A percentile compares a stretch with the other conserved stretches of the same genome.
phyloP scores from a whole-genome alignment of 2,797 vertebrate genomes.

The Margarornis squamiger region DNA sequence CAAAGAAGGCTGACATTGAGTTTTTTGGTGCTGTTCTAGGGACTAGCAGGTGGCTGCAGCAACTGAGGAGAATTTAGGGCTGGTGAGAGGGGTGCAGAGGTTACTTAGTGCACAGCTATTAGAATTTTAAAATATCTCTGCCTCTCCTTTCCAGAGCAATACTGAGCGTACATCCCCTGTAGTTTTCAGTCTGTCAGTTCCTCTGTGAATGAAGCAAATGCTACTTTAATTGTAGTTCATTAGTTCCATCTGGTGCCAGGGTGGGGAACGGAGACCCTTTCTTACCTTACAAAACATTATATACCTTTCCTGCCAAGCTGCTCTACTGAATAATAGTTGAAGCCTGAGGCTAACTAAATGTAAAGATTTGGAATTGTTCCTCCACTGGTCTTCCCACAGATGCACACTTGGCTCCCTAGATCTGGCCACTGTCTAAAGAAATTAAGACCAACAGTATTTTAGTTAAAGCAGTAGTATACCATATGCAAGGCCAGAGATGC shows the following conservation, averaged over 20 bases:
- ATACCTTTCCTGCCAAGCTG: constrained; percentile 11
- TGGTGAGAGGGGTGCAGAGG: background rate
- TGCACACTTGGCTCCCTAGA: background rate
- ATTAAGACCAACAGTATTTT: constrained; percentile 21
- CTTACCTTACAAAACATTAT: background rate
- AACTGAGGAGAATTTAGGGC: background rate
- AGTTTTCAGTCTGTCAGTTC: background rate
- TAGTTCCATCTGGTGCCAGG: constrained; percentile 14
- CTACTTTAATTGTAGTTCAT: constrained; percentile 32
- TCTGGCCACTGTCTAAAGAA: constrained; percentile 11
- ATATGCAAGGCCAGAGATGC: constrained; percentile 9
- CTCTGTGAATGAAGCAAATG: background rate
- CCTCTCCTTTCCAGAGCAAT: background rate
- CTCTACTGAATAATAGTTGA: background rate
- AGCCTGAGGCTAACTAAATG: constrained; percentile 7
- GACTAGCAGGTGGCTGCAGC: background rate
- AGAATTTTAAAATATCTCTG: background rate
- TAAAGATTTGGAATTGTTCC: background rate
- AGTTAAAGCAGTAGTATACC: constrained; percentile 7
- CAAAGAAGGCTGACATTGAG: background rate
- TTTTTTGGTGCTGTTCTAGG: background rate
- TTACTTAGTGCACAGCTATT: background rate
- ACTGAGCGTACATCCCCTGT: background rate
- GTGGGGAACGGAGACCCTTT: background rate
- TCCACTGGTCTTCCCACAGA: background rate